Base-by-base conservation (phyloP, 2,797 vertebrate genomes). In the Trematomus bernacchii region DNA sequence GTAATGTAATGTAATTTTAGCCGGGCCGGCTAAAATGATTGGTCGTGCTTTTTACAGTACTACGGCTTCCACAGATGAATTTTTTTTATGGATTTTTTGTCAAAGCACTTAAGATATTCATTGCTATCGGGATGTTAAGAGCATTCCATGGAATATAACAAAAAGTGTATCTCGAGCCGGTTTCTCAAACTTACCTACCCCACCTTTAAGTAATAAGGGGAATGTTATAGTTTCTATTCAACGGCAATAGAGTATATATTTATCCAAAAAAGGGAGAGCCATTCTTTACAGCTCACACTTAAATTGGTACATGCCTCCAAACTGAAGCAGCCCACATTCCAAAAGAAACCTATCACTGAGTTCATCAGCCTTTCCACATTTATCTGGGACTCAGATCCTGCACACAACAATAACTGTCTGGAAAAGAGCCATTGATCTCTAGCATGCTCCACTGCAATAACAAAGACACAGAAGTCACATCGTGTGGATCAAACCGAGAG, bases 391-490 rank as follows among this genome's bases (percentile, higher is more conserved):
- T 84, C 80, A 73, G 47, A 81, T 73, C 74, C 69, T 65, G 47
- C 54, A 64, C 80, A 68, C 55, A 37, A 71, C 64, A 63, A 52
- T 43, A 58, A 73, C 10, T 21, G 60, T 76, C 64, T 82, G 33
- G 73, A 79, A 83, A 37, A 55, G 52, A 85, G 66, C 66, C 77
- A 82, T 87, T 90, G 67, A 84, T 85, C 73, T 85, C 63, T 2
- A 47, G 54, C 69, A 67, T 15, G 71, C 77, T 83, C 50, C 54
- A 33, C 11, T 42, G 71, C 55, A 70, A 62, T 57, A 76, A 80
- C 77, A 59, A 83, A 46, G 63, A 71, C 71, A 65, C 46, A 69
- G 47, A 51, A 82, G 82, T 80, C 78, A 76, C 73, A 50, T 7
- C 21, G 66, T 55, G 65, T 64, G 69, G 66, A 73, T 85, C 79